phyloP scores from a whole-genome alignment of 2,113 vertebrate genomes.

The Thamnaconus septentrionalis region DNA sequence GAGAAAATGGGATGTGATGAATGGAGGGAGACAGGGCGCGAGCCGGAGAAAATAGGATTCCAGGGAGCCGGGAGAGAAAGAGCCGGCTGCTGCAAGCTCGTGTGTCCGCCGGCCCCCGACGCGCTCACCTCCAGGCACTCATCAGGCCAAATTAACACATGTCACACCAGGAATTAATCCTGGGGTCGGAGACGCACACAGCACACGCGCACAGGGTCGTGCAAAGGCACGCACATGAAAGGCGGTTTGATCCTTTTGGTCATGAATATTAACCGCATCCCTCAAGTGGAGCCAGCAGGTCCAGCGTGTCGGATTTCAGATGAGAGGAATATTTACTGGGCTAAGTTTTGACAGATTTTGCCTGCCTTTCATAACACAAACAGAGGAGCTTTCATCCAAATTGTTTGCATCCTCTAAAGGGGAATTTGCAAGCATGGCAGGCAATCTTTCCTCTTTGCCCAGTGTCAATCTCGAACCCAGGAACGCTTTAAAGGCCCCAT shows the following conservation, averaged over 20 bases:
- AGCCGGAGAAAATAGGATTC: constrained; percentile 60
- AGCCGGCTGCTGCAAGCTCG: constrained; percentile 57
- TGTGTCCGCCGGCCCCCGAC: constrained; percentile 55
- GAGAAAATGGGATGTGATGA: constrained; percentile 60
- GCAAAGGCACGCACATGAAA: no score
- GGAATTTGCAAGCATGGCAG: no score
- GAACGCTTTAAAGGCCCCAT: no score
- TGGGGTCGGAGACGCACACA: neutral
- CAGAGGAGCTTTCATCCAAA: no score
- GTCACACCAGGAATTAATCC: constrained; percentile 44
- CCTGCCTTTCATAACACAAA: no score
- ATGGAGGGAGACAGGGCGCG: constrained; percentile 52
- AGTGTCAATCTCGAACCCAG: no score
- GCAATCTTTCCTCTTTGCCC: no score
- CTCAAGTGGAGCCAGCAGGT: no score
- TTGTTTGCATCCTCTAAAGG: no score
- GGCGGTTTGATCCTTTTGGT: neutral
- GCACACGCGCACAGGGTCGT: constrained; percentile 6
- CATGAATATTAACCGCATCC: neutral
- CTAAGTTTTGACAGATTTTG: no score
- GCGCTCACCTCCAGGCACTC: constrained; percentile 53
- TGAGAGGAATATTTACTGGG: no score
- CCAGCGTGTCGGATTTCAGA: no score
- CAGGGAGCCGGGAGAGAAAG: constrained; percentile 39
- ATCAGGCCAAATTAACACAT: constrained; percentile 60